A percentile compares a stretch with the other conserved stretches of the same genome.
phyloP scores from a whole-genome alignment of 64 coral and sea anemone species.

The Dendronephthya gigantea region DNA sequence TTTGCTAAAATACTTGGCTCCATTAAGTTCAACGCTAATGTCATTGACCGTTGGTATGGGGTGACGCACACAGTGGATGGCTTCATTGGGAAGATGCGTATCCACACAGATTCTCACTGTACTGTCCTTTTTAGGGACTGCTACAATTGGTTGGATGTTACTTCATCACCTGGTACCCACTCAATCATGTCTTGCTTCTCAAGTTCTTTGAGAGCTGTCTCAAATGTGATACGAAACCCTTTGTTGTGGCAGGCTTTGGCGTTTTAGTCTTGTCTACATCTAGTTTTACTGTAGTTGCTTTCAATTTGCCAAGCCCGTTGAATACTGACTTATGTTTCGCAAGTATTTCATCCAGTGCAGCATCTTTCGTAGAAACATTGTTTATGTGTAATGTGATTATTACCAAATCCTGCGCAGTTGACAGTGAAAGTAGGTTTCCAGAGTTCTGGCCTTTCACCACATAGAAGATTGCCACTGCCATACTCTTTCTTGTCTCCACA shows the following conservation, averaged over 20 bases:
- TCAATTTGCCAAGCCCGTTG: slow-evolving; percentile 18
- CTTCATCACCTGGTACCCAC: neutral
- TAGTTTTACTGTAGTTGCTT: slow-evolving; percentile 16
- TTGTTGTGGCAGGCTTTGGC: slow-evolving; percentile 4
- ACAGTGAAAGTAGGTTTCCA: neutral
- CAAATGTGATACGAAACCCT: slow-evolving; percentile 4
- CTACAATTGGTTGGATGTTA: slow-evolving; percentile 24
- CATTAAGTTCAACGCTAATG: neutral
- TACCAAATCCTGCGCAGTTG: slow-evolving; percentile 7
- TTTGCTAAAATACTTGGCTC: neutral
- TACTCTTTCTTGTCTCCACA: neutral
- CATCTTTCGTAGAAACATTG: neutral
- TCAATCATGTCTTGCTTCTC: slow-evolving; percentile 23
- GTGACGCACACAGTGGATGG: neutral
- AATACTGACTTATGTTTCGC: neutral
- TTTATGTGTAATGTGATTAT: neutral
- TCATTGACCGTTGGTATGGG: slow-evolving; percentile 12
- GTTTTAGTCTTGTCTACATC: neutral
- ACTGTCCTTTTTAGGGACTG: slow-evolving; percentile 28
- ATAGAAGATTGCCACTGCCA: neutral
- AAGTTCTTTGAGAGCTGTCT: slow-evolving; percentile 9
- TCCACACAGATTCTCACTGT: slow-evolving; percentile 15
- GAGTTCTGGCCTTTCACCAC: neutral
- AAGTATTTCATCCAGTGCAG: neutral
- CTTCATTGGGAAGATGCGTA: slow-evolving; percentile 7